Evolutionary conservation across 2,888 invertebrate genomes (phyloP).

Genomic region (Coenonympha glycerion): DNA sequence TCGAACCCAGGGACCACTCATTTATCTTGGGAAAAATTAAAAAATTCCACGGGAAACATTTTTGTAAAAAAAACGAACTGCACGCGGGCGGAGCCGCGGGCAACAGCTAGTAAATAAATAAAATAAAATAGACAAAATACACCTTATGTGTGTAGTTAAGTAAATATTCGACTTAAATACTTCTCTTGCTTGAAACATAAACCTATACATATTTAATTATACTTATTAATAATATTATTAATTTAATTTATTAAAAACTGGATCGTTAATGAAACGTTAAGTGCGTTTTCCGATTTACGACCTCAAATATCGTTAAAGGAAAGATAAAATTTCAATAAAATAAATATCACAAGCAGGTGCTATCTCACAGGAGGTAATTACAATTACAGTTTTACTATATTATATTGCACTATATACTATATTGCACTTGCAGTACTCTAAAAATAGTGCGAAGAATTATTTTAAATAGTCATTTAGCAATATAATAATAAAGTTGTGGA

Average conservation of each 20-base stretch:
- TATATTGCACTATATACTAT: too few relatives aligned
- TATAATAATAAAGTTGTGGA: not conserved
- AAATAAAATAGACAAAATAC: too few relatives aligned
- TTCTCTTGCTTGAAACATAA: too few relatives aligned
- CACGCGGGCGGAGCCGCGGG: too few relatives aligned
- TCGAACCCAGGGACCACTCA: too few relatives aligned
- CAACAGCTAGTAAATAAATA: too few relatives aligned
- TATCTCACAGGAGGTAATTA: not conserved
- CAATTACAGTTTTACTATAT: not conserved
- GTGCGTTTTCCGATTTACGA: constrained; percentile 5
- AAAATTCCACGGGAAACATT: too few relatives aligned
- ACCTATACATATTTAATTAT: too few relatives aligned
- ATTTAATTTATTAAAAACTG: not conserved
- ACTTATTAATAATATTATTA: not conserved
- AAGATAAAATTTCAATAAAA: constrained; percentile 10
- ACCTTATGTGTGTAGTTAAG: too few relatives aligned
- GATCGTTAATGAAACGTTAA: constrained; percentile 5
- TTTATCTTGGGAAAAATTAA: too few relatives aligned
- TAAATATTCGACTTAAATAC: too few relatives aligned
- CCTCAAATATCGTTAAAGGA: not conserved
- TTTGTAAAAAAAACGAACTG: too few relatives aligned
- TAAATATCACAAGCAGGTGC: constrained; percentile 4
- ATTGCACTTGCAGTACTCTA: constrained; percentile 6
- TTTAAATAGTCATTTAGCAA: not conserved
- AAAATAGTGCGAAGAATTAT: not conserved